phyloP scores from a whole-genome alignment of 2,113 vertebrate genomes.

The Xiphorhynchus elegans region DNA sequence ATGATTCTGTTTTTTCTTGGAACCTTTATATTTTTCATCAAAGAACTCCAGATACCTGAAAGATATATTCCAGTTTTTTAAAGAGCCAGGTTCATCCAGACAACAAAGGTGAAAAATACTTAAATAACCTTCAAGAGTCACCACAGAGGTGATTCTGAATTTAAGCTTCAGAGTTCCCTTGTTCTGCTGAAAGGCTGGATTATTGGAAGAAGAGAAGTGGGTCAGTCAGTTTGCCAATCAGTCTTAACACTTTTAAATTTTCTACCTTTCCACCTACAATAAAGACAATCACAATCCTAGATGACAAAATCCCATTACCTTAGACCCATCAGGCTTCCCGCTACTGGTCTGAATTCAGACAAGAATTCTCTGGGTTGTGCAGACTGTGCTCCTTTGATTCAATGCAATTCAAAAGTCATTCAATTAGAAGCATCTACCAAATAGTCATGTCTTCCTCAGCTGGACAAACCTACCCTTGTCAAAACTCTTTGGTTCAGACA shows the following conservation, averaged over 20 bases:
- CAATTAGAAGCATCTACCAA: not conserved
- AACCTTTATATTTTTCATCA: not conserved
- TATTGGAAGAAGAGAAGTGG: rapidly evolving
- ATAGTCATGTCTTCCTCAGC: not conserved
- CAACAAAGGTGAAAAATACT: not conserved
- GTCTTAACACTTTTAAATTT: not conserved
- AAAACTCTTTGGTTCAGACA: not conserved
- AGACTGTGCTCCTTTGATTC: not conserved
- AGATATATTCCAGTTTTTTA: not conserved
- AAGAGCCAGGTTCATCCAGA: not conserved
- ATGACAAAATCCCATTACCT: not conserved
- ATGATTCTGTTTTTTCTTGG: not conserved
- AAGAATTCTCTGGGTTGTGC: not conserved
- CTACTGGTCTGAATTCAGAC: not conserved
- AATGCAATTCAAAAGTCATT: not conserved
- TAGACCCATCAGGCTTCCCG: not conserved
- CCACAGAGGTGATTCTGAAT: not conserved
- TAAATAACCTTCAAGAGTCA: not conserved
- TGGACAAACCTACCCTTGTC: not conserved
- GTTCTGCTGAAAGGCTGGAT: not conserved
- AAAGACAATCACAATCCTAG: not conserved
- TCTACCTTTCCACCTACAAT: not conserved
- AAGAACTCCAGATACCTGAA: not conserved
- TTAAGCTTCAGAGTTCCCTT: not conserved
- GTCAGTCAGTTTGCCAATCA: not conserved